Percentiles rank a stretch among this genome's conserved stretches.
Conservation (phyloP, 2,113 vertebrate genomes). For the Centropristis striata region DNA sequence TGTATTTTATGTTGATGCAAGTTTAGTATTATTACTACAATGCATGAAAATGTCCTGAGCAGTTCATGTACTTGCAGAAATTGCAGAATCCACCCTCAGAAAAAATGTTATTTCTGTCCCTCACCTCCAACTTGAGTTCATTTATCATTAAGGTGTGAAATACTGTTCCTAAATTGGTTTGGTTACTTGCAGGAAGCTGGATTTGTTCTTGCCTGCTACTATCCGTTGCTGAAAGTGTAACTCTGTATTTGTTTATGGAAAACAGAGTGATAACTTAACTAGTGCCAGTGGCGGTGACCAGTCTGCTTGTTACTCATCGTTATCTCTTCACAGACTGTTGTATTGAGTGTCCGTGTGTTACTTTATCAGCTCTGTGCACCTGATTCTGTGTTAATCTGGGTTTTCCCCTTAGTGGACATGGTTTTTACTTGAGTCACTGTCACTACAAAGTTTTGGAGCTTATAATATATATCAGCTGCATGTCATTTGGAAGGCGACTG, state of each 20-base stretch:
- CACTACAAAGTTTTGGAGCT: not conserved
- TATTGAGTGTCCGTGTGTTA: conserved; percentile 14
- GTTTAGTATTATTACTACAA: not conserved
- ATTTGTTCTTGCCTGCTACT: not conserved
- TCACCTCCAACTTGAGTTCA: conserved; percentile 24
- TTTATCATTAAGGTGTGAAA: conserved; percentile 50
- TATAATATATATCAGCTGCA: not conserved
- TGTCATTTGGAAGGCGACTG: conserved; percentile 8
- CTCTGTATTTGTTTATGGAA: not conserved
- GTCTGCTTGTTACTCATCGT: not conserved
- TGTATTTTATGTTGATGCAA: not conserved
- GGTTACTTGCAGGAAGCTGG: not conserved
- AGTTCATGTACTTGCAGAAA: not conserved
- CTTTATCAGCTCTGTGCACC: conserved; percentile 60
- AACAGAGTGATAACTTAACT: not conserved
- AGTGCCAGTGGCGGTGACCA: not conserved
- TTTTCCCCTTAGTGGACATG: not conserved
- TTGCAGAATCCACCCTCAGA: not conserved
- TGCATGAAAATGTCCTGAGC: not conserved
- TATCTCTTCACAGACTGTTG: conserved; percentile 32
- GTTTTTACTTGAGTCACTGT: not conserved
- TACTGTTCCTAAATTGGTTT: not conserved
- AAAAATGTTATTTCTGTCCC: not conserved
- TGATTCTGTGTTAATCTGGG: conserved; percentile 32
- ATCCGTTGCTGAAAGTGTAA: not conserved